phyloP scores from a whole-genome alignment of 2,888 invertebrate genomes.

The Eupithecia pulchellata region DNA sequence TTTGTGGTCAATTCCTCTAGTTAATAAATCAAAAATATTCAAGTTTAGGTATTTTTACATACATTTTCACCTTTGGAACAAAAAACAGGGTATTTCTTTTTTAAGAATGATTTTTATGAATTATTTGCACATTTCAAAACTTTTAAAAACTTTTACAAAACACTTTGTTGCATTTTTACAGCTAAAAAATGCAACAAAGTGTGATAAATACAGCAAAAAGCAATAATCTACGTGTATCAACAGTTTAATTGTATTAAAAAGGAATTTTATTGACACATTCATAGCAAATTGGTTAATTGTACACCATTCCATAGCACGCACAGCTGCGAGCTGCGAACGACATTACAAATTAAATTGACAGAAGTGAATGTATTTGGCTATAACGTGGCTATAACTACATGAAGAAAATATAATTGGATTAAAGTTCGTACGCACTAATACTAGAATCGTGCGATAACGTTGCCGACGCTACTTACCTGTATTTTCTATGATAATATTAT shows the following conservation, averaged over 20 bases:
- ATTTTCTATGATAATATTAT: too few species aligned
- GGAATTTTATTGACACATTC: constrained; percentile 34
- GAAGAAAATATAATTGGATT: background rate
- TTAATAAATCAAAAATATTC: too few species aligned
- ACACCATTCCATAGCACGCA: constrained; percentile 35
- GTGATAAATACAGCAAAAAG: background rate
- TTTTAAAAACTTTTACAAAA: background rate
- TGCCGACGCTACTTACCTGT: too few species aligned
- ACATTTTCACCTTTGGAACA: background rate
- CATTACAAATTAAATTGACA: constrained; percentile 39
- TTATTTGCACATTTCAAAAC: too few species aligned
- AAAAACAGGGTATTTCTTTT: background rate
- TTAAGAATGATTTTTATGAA: too few species aligned
- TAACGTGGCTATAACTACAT: constrained; percentile 7
- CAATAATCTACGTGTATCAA: background rate
- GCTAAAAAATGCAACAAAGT: background rate
- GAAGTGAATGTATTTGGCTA: constrained; percentile 32
- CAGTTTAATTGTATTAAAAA: constrained; percentile 1
- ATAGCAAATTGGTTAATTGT: constrained; percentile 42
- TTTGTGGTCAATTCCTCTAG: too few species aligned
- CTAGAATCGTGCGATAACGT: background rate
- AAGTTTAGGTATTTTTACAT: background rate
- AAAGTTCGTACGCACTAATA: background rate
- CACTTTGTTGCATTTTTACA: background rate
- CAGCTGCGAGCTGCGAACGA: constrained; percentile 36